Base-by-base conservation (phyloP, 2,113 vertebrate genomes). In the Hylia prasina region DNA sequence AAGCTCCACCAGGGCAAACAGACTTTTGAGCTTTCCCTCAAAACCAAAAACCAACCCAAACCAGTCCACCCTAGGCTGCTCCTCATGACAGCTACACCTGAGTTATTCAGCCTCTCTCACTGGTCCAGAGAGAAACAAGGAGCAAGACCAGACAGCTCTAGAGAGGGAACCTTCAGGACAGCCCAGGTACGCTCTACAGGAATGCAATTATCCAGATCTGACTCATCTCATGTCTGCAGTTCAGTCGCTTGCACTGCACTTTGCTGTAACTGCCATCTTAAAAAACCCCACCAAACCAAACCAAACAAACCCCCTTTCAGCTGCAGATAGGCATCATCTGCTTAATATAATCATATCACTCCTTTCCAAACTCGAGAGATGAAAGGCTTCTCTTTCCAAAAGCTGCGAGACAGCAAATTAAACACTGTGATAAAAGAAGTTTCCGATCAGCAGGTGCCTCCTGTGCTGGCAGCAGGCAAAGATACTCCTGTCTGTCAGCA, bases 361-460 rank as follows among this genome's bases (percentile, higher is more conserved):
- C 56, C 88, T 63, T 77, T 89, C 93, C 85, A 92, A 86, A 92
- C 20, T 40, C 0, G 0, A 78, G 85, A 85, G 82, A 94, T 86
- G 72, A 96, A 94, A 94, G 85, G 56, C 60, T 84, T 87, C 88
- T 47, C 85, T 77, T 85, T 82, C 75, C 75, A 81, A 93, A 96
- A 95, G 79, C 60, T 87, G 88, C 37, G 76, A 94, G 76, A 90
- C 85, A 86, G 76, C 82, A 93, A 95, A 88, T 89, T 81, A 91
- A 93, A 82, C 37, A 23, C 11, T 64, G 76, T 11, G 66, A 88
- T 95, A 93, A 93, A 75, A 63, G 87, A 89, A 78, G 61, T 71
- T 96, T 90, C 90, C 47, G 37, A 94, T 81, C 93, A 95, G 89
- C 84, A 91, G 70, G 89, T 96, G 93, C 87, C 82, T 95, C 84